These are phyloP conservation scores for Lysandra bellargus DNA, from an alignment of 2,888 invertebrate genomes.

Conservation along the genomic window DNA sequence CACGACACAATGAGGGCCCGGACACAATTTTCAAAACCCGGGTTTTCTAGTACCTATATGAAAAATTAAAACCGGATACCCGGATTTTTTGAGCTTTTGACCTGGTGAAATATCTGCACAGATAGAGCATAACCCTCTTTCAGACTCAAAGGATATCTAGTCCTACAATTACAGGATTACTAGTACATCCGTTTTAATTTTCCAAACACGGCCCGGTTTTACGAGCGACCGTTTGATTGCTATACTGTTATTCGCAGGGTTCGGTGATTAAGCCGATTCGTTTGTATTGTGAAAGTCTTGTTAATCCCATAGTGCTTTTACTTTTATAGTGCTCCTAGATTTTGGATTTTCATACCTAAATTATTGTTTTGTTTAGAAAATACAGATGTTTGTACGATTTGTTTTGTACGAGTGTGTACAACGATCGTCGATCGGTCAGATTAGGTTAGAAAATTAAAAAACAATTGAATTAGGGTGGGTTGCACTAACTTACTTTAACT, in stretches of 20 bases:
- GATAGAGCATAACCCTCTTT: background rate
- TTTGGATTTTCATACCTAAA: background rate
- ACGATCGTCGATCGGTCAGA: no score
- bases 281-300: slow-evolving; percentile 49
- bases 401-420: background rate
- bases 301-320: slow-evolving; percentile 17
- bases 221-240: slow-evolving; percentile 46
- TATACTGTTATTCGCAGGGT: slow-evolving; percentile 57
- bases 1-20: no score
- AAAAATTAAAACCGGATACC: no score
- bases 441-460: no score
- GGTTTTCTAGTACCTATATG: no score
- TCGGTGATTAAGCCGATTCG: slow-evolving; percentile 61
- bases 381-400: background rate
- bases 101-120: background rate
- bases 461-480: no score
- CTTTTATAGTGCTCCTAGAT: background rate
- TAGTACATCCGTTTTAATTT: slow-evolving; percentile 47
- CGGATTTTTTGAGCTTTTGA: no score
- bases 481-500: no score
- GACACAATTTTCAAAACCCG: no score
- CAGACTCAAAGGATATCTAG: background rate
- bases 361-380: background rate
- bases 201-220: slow-evolving; percentile 55
- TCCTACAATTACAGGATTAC: slow-evolving; percentile 21